A percentile compares a stretch with the other conserved stretches of the same genome.
Conservation (phyloP, 2,113 vertebrate species). For the Thamnophis sirtalis region DNA sequence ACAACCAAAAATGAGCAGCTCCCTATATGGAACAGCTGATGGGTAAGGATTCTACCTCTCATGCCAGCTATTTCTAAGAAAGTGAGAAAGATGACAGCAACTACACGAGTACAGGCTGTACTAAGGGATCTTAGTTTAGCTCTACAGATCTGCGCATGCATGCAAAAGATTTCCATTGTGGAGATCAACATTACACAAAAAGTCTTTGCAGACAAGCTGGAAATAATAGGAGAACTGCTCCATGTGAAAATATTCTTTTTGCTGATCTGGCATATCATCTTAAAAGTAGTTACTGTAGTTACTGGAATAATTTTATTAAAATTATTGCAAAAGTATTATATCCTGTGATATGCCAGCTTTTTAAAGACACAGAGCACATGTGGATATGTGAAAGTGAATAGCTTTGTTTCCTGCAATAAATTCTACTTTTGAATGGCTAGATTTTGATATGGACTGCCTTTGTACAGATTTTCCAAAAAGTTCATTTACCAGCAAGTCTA, state of each 20-base stretch:
- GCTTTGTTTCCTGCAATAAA: neutral
- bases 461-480: neutral
- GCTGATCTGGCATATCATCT: neutral
- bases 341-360: neutral
- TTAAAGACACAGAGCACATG: neutral
- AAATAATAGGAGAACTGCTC: neutral
- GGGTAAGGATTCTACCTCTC: neutral
- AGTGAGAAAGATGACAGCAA: neutral
- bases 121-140: neutral
- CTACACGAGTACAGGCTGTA: too few species aligned
- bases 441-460: neutral
- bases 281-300: neutral
- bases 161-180: neutral
- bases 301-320: constrained; percentile 1
- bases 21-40: neutral
- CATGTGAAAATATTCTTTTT: neutral
- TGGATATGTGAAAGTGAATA: neutral
- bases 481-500: neutral
- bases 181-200: neutral
- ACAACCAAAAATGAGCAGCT: neutral
- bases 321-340: constrained; percentile 28
- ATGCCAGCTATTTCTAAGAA: too few species aligned
- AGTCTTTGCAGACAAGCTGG: neutral
- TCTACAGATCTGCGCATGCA: neutral
- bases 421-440: neutral